A percentile compares a stretch with the other conserved stretches of the same genome.
phyloP scores from a whole-genome alignment of 1,140 invertebrate genomes.

The Drosophila funebris region DNA sequence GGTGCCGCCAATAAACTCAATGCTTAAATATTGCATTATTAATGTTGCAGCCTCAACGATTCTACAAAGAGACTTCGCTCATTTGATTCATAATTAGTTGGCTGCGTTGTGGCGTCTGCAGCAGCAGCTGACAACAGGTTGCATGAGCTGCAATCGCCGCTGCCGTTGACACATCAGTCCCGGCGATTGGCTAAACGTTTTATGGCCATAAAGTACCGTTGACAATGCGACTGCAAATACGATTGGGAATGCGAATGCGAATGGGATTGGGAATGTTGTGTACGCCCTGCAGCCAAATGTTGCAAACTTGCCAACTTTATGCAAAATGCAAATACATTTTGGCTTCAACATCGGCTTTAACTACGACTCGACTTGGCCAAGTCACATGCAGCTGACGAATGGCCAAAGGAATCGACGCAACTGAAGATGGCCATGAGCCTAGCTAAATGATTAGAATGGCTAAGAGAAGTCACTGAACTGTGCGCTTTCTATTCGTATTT shows the following conservation, averaged over 20 bases:
- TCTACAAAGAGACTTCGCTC: slow-evolving; percentile 20
- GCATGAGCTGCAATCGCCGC: slow-evolving; percentile 16
- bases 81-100: slow-evolving; percentile 77
- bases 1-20: slow-evolving; percentile 80
- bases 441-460: not conserved
- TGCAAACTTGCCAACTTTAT: slow-evolving; percentile 68
- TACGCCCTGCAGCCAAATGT: slow-evolving; percentile 64
- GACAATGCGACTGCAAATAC: slow-evolving; percentile 52
- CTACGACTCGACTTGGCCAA: not conserved
- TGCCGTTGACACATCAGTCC: slow-evolving; percentile 36
- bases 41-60: slow-evolving; percentile 48
- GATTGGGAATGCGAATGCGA: slow-evolving; percentile 25
- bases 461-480: slow-evolving; percentile 28
- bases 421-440: slow-evolving; percentile 28
- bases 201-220: slow-evolving; percentile 76
- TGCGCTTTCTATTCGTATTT: not conserved
- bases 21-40: slow-evolving; percentile 79
- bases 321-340: slow-evolving; percentile 76
- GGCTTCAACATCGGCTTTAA: slow-evolving; percentile 28
- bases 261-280: slow-evolving; percentile 10
- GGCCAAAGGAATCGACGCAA: slow-evolving; percentile 53
- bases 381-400: slow-evolving; percentile 56
- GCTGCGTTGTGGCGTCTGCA: slow-evolving; percentile 14
- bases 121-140: slow-evolving; percentile 36
- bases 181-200: slow-evolving; percentile 73